Evolutionary conservation across 1,140 invertebrate genomes (phyloP), one percentile per base, ranked within the genome.

Genomic region (Eumeta japonica): DNA sequence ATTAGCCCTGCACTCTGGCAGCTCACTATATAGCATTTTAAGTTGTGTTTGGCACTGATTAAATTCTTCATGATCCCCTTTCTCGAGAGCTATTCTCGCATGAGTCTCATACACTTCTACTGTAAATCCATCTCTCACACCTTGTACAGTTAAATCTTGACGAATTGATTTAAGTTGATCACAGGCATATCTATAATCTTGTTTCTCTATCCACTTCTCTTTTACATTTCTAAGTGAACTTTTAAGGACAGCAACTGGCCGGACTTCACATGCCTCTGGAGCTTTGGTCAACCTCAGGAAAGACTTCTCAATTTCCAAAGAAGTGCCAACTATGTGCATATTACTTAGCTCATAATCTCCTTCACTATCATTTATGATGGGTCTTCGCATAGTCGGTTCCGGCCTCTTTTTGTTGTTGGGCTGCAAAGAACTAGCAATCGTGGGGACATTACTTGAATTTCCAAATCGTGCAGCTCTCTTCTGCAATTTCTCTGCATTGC

Each of bases 41-140:
- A 99, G 76, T 76, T 98, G 96, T 24, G 94, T 96, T 76, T 98
- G 96, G 70, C 96, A 98, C 64, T 98, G 96, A 79, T 98, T 98
- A 62, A 98, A 98, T 68, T 98, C 96, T 66, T 96, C 94, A 68
- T 97, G 93, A 64, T 99, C 96, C 28, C 92, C 90, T 73, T 94
- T 96, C 66, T 98, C 95, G 61, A 98, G 79, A 35, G 95, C 95
- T 60, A 98, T 94, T 38, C 94, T 79, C 7, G 94, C 96, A 80
- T 99, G 96, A 2, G 93, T 97, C 80, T 99, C 96, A 77, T 99
- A 99, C 9, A 98, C 97, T 58, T 91, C 81, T 13, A 98, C 88
- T 31, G 95, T 98, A 65, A 99, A 97, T 41, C 82, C 79, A 78
- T 97, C 90, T 52, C 94, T 75, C 51, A 98, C 84, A 58, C 94